Base-by-base conservation (phyloP, 2,797 vertebrate species). In the Valencia hispanica region DNA sequence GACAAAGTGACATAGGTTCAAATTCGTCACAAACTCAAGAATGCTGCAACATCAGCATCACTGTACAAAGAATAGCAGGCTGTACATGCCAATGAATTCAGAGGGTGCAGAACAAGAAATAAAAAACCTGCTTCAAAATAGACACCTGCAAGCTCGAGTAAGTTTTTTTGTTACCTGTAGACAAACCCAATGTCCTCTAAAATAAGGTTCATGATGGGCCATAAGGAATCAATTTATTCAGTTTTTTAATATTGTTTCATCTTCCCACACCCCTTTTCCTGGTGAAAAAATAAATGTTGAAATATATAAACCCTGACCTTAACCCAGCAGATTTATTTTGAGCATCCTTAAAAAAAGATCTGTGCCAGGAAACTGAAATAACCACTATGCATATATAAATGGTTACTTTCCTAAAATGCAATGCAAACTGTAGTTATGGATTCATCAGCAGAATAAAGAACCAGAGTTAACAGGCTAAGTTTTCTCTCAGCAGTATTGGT, bases 381-480 rank as follows among this genome's bases (percentile, higher is more conserved):
- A 61, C 30, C 30, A 39, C 22, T 47, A 63, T 47, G 47, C 71
- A 36, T 66, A 77, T 53, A 73, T 45, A 68, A 74, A 73, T 50
- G 43, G 32, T 36, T 73, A 18, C 50, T 10, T 14, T 39, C 69
- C 72, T 43, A 15, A 1, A 72, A 70, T 70, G 48, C 59, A 51
- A 73, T 27, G 51, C 57, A 78, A 27, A 72, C 59, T 80, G 57
- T 27, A 7, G 47, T 79, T 73, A 83, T 77, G 63, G 75, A 77
- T 77, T 75, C 43, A 68, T n/a, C 59, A 18, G 14, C 22, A 70
- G 30, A 66, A 80, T 50, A 50, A 80, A 80, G 43, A 63, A 51
- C 41, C 75, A 59, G 50, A 39, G 39, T 27, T n/a, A 11, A n/a
- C 70, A 85, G 68, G 41, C 34, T 73, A 72, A 79, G 25, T 68